Base-by-base conservation (phyloP, 2,888 invertebrate genomes). In the Nipponacmea schrenckii region DNA sequence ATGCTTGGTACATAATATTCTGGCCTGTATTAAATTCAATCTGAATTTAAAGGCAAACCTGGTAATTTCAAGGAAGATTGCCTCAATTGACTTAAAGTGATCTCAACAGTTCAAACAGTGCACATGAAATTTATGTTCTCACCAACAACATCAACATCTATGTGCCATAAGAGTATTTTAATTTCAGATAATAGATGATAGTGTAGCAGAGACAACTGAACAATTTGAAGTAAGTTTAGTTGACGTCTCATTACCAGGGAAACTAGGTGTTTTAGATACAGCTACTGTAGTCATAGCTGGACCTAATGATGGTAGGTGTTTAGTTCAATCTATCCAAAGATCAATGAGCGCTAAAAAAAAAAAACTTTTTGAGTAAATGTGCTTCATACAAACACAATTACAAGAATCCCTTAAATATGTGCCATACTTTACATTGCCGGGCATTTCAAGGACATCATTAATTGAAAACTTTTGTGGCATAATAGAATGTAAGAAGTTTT, bases 131-230 rank as follows among this genome's bases (percentile, higher is more conserved):
- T 5, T 39, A 2, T 39, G 3, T 7, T 39, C 39, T 39, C 39
- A 8, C 39, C 39, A 39, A 31, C 31, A 7, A 31, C 10, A 39
- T 39, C 1, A 39, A 2, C 3, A 7, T 8, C 39, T 0, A 8
- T 39, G 8, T 31, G 31, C 10, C 1, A 39, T n/a, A n/a, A n/a
- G n/a, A n/a, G n/a, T n/a, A n/a, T n/a, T n/a, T 48, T 64, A 31
- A 27, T 72, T 72, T 39, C 77, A 88, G 87, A 78, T 89, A 46
- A 83, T 89, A 68, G 89, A 89, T 83, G 89, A 89, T 79, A 85
- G 84, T 73, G 72, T 83, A 14, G 85, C 81, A 76, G 89, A 89
- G 74, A 75, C 75, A 5, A 80, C 81, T 27, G 89, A 89, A 76
- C 83, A 85, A 76, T 89, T 89, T 82, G 83, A 84, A 63, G 70